Percentiles rank a stretch among this genome's conserved stretches.
Evolutionary conservation across 1,140 invertebrate genomes (phyloP).

Genomic region (Atta cephalotes): DNA sequence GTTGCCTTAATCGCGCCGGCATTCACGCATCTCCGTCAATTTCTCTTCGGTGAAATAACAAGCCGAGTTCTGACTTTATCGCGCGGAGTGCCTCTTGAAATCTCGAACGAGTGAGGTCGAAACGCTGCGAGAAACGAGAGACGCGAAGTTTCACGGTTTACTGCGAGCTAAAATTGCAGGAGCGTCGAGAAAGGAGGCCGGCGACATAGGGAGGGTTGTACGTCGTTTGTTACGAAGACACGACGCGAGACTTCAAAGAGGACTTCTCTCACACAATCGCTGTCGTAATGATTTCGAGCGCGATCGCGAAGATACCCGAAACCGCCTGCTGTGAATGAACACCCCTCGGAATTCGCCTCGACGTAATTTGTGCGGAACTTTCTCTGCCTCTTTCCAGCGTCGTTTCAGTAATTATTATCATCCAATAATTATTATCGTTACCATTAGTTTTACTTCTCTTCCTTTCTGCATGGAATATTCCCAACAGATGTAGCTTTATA

Average conservation of each 20-base stretch:
- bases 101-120: constrained; percentile 51
- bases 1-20: constrained; percentile 47
- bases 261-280: constrained; percentile 47
- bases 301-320: constrained; percentile 42
- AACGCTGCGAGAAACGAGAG: constrained; percentile 28
- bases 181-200: neutral
- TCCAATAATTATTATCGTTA: constrained; percentile 34
- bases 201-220: constrained; percentile 44
- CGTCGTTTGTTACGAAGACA: constrained; percentile 66
- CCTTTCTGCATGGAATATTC: too few relatives aligned
- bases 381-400: constrained; percentile 2
- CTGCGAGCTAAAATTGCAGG: constrained; percentile 53
- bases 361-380: constrained; percentile 23
- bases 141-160: constrained; percentile 58
- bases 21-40: constrained; percentile 62
- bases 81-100: constrained; percentile 46
- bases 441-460: constrained; percentile 22
- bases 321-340: constrained; percentile 22
- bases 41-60: constrained; percentile 65
- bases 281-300: constrained; percentile 51
- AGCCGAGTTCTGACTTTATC: constrained; percentile 41
- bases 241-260: constrained; percentile 70
- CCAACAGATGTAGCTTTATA: neutral
- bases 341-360: neutral
- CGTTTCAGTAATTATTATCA: constrained; percentile 24